Base-by-base conservation (phyloP, 1,140 invertebrate species). In the Lepeophtheirus salmonis region DNA sequence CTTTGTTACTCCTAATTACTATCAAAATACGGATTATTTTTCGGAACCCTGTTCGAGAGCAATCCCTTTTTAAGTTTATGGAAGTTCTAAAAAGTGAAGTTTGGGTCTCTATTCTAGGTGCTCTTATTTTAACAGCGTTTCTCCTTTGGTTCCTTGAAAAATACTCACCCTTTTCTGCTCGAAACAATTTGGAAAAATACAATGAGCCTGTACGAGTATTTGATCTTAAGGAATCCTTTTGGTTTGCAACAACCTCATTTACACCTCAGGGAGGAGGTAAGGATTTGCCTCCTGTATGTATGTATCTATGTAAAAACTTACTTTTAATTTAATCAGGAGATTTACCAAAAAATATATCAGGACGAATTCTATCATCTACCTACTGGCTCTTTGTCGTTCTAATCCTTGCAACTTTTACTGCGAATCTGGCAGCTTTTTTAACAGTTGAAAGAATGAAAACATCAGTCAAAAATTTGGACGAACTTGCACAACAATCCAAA, bases 341-440 rank as follows among this genome's bases (percentile, higher is more conserved):
- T n/a, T 10, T 83, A 1, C 86, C 86, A 0, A 86, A 87, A 71
- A 83, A 86, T 0, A 69, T 89, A 12, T 86, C 85, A 0, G 84
- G 83, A 3, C 73, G 87, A 22, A 82, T 84, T 2, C 69, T 92
- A 13, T 86, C 91, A 0, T 86, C 86, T 1, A 86, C 86, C 13
- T 92, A 91, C 69, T 92, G 88, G 88, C 74, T 92, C 0, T 92
- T 91, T 71, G 86, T 90, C 2, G 86, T 90, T 0, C 75, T 92
- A 0, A 90, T 91, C 84, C 68, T 91, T 64, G 86, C 88, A 0
- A 91, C 92, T 0, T 97, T 97, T 70, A 97, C 92, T 0, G 92
- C 92, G 2, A 97, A 97, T 71, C 72, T 97, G 64, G 92, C 92
- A 1, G 91, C 91, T 1, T 95, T 97, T 70, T 76, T 97, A 0